Evolutionary conservation across 2,113 vertebrate genomes (phyloP).

Genomic region (Tricholaema leucomelas): DNA sequence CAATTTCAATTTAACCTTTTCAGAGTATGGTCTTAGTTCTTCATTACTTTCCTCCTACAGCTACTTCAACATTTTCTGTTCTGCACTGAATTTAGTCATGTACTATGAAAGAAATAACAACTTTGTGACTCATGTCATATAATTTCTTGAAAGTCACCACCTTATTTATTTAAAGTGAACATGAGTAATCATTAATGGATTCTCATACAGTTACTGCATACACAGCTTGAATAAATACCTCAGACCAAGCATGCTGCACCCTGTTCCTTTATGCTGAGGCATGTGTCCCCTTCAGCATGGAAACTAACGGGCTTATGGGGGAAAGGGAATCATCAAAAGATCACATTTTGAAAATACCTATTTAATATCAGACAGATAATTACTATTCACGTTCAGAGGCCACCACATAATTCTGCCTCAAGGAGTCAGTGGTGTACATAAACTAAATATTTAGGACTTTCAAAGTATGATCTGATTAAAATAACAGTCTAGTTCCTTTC

Average conservation of each 20-base stretch:
- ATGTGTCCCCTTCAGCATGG: conserved; percentile 32
- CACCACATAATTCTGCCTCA: conserved; percentile 30
- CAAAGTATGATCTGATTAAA: conserved; percentile 36
- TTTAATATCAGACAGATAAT: conserved; percentile 51
- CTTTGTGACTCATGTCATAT: conserved; percentile 65
- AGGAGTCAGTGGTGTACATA: neutral
- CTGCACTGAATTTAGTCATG: neutral
- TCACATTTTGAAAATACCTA: conserved; percentile 29
- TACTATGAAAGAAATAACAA: conserved; percentile 40
- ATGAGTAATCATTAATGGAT: conserved; percentile 59
- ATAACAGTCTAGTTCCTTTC: conserved; percentile 47
- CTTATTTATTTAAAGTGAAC: conserved; percentile 62
- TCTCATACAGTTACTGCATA: conserved; percentile 28
- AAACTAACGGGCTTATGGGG: conserved; percentile 29
- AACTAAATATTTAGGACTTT: conserved; percentile 45
- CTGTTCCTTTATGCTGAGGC: conserved; percentile 38
- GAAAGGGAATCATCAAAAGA: conserved; percentile 33
- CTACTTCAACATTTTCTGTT: neutral
- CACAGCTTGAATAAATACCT: conserved; percentile 47
- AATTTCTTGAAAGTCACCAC: conserved; percentile 52
- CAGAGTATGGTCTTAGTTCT: neutral
- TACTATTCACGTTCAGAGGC: neutral
- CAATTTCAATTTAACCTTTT: neutral
- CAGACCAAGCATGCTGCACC: conserved; percentile 48
- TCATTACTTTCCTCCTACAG: neutral